Evolutionary conservation across 2,113 vertebrate species (phyloP).

Genomic region (Okapia johnstoni): DNA sequence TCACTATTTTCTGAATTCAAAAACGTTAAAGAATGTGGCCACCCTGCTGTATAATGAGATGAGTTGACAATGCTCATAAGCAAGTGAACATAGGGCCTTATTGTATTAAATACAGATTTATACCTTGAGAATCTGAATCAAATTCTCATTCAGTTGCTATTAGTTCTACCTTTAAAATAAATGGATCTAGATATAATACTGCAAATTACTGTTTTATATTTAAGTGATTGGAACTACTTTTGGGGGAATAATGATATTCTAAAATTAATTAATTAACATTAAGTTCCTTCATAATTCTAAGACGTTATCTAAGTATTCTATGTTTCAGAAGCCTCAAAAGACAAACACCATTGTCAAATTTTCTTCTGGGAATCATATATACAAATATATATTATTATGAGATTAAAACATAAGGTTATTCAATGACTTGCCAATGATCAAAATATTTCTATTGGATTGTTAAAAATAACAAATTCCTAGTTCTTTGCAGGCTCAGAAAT

Average conservation of each 20-base stretch:
- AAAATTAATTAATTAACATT: background rate
- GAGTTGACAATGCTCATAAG: background rate
- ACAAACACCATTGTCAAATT: background rate
- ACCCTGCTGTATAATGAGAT: background rate
- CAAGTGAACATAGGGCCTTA: background rate
- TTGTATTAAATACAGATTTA: background rate
- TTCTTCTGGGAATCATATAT: background rate
- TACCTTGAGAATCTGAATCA: background rate
- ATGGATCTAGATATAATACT: background rate
- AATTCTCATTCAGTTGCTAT: background rate
- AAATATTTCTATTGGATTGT: background rate
- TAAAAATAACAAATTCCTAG: background rate
- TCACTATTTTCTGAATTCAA: conserved; percentile 27
- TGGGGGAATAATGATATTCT: background rate
- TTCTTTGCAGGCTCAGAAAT: background rate
- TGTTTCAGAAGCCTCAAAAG: background rate
- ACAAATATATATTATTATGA: background rate
- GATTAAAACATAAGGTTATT: background rate
- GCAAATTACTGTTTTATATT: background rate
- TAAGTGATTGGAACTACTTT: background rate
- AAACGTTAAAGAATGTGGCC: background rate
- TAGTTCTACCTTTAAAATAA: background rate
- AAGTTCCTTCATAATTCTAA: background rate
- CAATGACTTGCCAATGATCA: background rate
- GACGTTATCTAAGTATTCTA: background rate